Percentiles rank a stretch among this genome's conserved stretches.
Conservation (phyloP, 2,797 vertebrate genomes). For the Phoebastria nigripes region DNA sequence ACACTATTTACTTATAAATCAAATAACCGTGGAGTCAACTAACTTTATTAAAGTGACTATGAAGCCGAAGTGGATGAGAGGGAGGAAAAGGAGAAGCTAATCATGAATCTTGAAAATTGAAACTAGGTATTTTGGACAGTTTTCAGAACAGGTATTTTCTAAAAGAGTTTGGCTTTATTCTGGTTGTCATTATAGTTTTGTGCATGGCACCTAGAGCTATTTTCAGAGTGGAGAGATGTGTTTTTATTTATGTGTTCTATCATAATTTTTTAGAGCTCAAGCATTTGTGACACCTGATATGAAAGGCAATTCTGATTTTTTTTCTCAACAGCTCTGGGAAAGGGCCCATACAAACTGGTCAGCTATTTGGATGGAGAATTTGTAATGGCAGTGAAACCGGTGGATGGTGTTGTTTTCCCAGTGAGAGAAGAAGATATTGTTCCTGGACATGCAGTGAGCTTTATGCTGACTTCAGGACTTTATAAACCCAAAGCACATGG, state of each 20-base stretch:
- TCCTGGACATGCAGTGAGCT: constrained; percentile 73
- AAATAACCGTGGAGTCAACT: rapidly evolving
- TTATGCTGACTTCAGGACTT: constrained; percentile 92
- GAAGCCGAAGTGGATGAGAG: not conserved
- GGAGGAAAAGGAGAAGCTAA: not conserved
- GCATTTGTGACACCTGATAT: not conserved
- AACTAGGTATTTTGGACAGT: not conserved
- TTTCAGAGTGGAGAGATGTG: not conserved
- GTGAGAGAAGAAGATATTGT: constrained; percentile 55
- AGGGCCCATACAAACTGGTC: constrained; percentile 87
- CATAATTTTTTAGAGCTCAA: not conserved
- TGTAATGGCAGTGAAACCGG: constrained; percentile 73
- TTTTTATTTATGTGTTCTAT: not conserved
- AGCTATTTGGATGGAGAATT: constrained; percentile 75
- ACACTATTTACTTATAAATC: not conserved
- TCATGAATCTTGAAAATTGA: not conserved
- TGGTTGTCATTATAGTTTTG: not conserved
- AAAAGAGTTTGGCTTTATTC: not conserved
- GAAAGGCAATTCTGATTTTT: constrained; percentile 1
- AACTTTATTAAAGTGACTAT: not conserved
- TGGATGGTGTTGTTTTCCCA: constrained; percentile 74
- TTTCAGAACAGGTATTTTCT: not conserved
- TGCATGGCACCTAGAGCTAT: not conserved
- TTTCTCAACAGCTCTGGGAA: constrained; percentile 84
- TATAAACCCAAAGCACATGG: constrained; percentile 87